A percentile compares a stretch with the other conserved stretches of the same genome.
These are phyloP conservation scores for Lucifuga dentata DNA, from an alignment of 2,113 vertebrate species.

Conservation along the genomic window DNA sequence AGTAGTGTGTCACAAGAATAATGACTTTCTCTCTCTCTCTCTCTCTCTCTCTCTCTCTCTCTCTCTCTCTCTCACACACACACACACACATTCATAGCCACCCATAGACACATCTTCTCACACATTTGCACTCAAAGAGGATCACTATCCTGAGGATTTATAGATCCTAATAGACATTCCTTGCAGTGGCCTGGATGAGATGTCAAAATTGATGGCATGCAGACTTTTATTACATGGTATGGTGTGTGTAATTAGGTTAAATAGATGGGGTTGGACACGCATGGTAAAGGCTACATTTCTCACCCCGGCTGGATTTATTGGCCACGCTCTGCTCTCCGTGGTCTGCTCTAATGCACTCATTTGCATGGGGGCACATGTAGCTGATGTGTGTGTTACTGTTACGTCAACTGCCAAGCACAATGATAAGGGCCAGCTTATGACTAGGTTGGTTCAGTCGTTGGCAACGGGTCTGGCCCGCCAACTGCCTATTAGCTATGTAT, in stretches of 20 bases:
- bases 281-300: constrained; percentile 81
- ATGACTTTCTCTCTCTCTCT: no score
- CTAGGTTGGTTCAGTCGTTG: constrained; percentile 75
- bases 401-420: constrained; percentile 74
- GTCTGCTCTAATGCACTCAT: constrained; percentile 80
- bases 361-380: constrained; percentile 80
- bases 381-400: constrained; percentile 79
- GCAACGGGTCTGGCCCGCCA: constrained; percentile 72
- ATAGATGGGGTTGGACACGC: constrained; percentile 82
- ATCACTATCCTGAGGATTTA: constrained; percentile 76
- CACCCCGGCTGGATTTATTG: constrained; percentile 81
- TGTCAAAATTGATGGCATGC: constrained; percentile 83
- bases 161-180: constrained; percentile 77
- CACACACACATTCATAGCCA: constrained; percentile 18
- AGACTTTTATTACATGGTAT: constrained; percentile 84
- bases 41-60: constrained; percentile 16
- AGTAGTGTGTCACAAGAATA: constrained; percentile 32
- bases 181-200: constrained; percentile 72
- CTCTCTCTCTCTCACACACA: constrained; percentile 17
- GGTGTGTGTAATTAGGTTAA: constrained; percentile 86
- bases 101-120: constrained; percentile 64
- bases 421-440: constrained; percentile 72
- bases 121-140: constrained; percentile 52
- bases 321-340: constrained; percentile 73
- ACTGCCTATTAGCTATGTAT: constrained; percentile 81